phyloP scores from a whole-genome alignment of 53 echinoderm and acorn worm species.

The Glandiceps talaboti region DNA sequence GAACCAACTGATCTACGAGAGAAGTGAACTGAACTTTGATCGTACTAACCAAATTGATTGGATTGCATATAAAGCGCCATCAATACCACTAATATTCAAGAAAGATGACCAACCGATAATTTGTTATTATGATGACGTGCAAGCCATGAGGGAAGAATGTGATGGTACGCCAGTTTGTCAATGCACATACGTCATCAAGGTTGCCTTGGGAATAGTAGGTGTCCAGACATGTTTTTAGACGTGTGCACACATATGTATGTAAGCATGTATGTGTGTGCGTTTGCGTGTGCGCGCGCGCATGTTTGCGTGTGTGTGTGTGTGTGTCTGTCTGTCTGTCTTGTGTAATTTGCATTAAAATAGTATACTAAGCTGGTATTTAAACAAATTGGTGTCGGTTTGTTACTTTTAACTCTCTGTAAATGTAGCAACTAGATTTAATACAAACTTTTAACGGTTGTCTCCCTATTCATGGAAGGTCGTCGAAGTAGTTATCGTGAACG shows the following conservation, averaged over 20 bases:
- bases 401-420: too few species aligned
- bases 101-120: neutral
- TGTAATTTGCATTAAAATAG: too few species aligned
- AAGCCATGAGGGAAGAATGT: neutral
- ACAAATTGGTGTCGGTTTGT: too few species aligned
- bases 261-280: too few species aligned
- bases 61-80: neutral
- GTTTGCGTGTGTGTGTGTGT: too few species aligned
- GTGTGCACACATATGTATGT: too few species aligned
- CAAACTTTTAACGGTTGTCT: too few species aligned
- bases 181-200: neutral
- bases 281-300: too few species aligned
- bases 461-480: slow-evolving; percentile 4
- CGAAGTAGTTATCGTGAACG: slow-evolving; percentile 14
- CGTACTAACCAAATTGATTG: neutral
- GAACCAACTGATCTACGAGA: neutral
- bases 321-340: too few species aligned
- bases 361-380: too few species aligned
- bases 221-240: too few species aligned
- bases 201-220: neutral
- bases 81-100: neutral
- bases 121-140: neutral
- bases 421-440: too few species aligned
- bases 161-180: neutral
- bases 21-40: neutral